Conservation (phyloP, 2,113 vertebrate species). For the Enhydra lutris region DNA sequence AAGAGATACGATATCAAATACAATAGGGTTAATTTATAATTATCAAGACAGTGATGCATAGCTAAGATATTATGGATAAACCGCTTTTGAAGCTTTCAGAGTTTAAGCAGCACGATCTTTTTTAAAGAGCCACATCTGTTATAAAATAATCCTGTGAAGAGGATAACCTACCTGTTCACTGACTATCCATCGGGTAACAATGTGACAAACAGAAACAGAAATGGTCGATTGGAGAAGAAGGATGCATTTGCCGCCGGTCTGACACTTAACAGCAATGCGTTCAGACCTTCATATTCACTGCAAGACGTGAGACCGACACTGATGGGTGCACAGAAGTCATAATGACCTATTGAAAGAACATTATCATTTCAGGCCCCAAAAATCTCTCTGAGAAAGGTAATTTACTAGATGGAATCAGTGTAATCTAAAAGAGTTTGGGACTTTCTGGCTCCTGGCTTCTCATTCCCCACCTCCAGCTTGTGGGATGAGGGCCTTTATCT, state of each 20-base stretch:
- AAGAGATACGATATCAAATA: neutral
- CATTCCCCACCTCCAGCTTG: neutral
- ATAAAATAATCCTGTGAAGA: neutral
- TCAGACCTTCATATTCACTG: constrained; percentile 20
- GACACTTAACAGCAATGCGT: neutral
- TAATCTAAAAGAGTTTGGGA: constrained; percentile 27
- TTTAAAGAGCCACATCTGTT: constrained; percentile 23
- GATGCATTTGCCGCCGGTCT: neutral
- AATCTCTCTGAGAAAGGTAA: constrained; percentile 51
- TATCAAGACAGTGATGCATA: neutral
- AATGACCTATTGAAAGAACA: constrained; percentile 58
- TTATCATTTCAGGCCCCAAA: constrained; percentile 51
- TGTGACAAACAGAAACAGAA: neutral
- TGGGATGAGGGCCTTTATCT: neutral
- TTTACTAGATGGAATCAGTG: constrained; percentile 51
- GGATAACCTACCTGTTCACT: neutral
- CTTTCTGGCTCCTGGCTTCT: neutral
- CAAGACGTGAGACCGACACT: constrained; percentile 19
- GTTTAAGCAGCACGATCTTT: neutral
- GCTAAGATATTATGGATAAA: neutral
- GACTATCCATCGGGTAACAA: neutral
- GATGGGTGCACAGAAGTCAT: constrained; percentile 14
- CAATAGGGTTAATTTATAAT: neutral
- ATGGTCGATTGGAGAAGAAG: neutral
- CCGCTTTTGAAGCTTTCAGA: neutral